Conservation (phyloP, 2,888 invertebrate genomes). For the Drosophila emarginata region DNA sequence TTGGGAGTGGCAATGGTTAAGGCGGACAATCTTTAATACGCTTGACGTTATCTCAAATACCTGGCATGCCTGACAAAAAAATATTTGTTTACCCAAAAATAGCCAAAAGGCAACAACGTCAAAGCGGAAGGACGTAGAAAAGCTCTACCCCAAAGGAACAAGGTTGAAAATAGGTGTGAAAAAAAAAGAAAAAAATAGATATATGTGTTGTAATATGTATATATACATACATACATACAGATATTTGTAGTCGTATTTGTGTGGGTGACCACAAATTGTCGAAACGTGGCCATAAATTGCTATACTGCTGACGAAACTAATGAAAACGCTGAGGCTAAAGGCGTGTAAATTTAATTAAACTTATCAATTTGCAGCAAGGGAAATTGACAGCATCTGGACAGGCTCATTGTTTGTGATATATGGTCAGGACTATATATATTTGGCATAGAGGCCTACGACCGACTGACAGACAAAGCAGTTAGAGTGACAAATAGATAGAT, state of each 20-base stretch:
- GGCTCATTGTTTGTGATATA: slow-evolving; percentile 22
- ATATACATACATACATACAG: too few relatives aligned
- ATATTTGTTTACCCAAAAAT: slow-evolving; percentile 38
- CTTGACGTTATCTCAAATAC: slow-evolving; percentile 16
- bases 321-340: slow-evolving; percentile 48
- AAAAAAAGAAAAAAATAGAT: slow-evolving; percentile 36
- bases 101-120: slow-evolving; percentile 26
- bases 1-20: not conserved
- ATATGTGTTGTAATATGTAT: not conserved
- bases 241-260: not conserved
- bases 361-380: slow-evolving; percentile 57
- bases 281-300: slow-evolving; percentile 65
- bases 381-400: slow-evolving; percentile 55
- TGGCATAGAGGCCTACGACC: too few relatives aligned
- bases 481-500: too few relatives aligned
- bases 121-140: slow-evolving; percentile 23
- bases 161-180: slow-evolving; percentile 56
- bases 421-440: not conserved
- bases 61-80: slow-evolving; percentile 28
- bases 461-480: too few relatives aligned
- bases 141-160: slow-evolving; percentile 16
- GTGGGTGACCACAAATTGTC: slow-evolving; percentile 36
- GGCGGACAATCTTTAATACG: slow-evolving; percentile 1
- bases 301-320: slow-evolving; percentile 44
- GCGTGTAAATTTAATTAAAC: slow-evolving; percentile 71